Evolutionary conservation across 2,888 invertebrate species (phyloP).

Genomic region (Acanthosoma haemorrhoidale): DNA sequence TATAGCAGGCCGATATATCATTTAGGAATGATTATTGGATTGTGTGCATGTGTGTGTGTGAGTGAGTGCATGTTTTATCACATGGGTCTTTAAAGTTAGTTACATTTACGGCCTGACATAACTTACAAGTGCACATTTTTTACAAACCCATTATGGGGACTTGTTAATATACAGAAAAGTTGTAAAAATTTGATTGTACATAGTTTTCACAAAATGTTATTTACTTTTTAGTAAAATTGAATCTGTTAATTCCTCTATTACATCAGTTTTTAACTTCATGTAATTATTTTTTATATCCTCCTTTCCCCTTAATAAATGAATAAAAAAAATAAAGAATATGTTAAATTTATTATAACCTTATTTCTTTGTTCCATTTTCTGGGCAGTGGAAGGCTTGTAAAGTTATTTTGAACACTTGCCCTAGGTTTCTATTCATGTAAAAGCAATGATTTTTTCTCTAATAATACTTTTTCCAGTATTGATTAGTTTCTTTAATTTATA

Average conservation of each 20-base stretch:
- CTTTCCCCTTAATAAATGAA: background rate
- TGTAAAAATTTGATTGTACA: constrained; percentile 11
- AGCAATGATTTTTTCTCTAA: too few species aligned
- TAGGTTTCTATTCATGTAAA: too few species aligned
- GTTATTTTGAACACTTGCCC: too few species aligned
- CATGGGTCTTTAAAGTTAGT: background rate
- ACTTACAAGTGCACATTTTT: constrained; percentile 5
- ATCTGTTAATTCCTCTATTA: constrained; percentile 27
- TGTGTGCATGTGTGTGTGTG: background rate
- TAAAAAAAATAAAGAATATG: constrained; percentile 6
- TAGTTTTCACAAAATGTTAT: constrained; percentile 22
- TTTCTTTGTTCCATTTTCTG: background rate
- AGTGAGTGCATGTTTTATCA: background rate
- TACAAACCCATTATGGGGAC: constrained; percentile 8
- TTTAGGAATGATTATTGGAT: background rate
- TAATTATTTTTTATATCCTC: constrained; percentile 25
- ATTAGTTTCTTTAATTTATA: too few species aligned
- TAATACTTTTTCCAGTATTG: too few species aligned
- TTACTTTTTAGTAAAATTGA: constrained; percentile 25
- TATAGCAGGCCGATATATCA: background rate
- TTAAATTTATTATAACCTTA: constrained; percentile 1
- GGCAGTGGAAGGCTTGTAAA: too few species aligned
- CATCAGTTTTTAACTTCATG: constrained; percentile 23
- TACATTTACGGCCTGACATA: constrained; percentile 8
- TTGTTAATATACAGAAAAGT: constrained; percentile 6